phyloP scores from a whole-genome alignment of 2,888 invertebrate genomes.

The Busseola fusca region DNA sequence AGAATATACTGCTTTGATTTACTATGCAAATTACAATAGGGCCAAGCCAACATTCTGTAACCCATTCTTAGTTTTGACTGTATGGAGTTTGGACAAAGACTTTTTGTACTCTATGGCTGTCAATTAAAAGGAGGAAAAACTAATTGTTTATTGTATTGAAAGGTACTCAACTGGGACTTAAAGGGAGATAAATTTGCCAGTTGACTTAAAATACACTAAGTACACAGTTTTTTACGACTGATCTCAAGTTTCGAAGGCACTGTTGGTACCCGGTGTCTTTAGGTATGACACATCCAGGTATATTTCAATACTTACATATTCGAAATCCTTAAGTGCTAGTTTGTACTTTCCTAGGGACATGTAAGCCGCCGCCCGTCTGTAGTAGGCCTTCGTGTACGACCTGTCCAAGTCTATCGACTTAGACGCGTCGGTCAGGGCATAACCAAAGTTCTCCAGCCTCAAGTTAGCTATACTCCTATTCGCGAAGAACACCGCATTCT shows the following conservation, averaged over 20 bases:
- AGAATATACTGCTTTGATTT: background rate
- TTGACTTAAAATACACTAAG: background rate
- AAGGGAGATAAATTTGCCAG: background rate
- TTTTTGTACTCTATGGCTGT: background rate
- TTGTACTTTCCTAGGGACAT: slow-evolving; percentile 99
- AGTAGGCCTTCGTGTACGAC: slow-evolving; percentile 98
- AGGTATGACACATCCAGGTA: background rate
- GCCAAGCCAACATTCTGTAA: too few relatives aligned
- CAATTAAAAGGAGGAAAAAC: background rate
- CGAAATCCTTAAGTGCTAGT: slow-evolving; percentile 98
- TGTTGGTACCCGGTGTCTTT: background rate
- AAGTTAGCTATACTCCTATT: slow-evolving; percentile 99
- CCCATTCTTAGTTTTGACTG: background rate
- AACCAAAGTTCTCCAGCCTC: slow-evolving; percentile 98
- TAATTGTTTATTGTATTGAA: background rate
- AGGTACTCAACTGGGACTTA: background rate
- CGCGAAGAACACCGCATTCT: slow-evolving; percentile 95
- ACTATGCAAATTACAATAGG: background rate
- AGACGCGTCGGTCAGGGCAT: slow-evolving; percentile 97
- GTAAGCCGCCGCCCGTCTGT: slow-evolving; percentile 97
- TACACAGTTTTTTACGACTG: background rate
- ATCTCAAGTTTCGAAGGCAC: background rate
- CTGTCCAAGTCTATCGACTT: slow-evolving; percentile 97
- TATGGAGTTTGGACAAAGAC: background rate
- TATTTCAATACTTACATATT: slow-evolving; percentile 92